Evolutionary conservation across 2,888 invertebrate genomes (phyloP).

Genomic region (Stenolophus ochropezus): DNA sequence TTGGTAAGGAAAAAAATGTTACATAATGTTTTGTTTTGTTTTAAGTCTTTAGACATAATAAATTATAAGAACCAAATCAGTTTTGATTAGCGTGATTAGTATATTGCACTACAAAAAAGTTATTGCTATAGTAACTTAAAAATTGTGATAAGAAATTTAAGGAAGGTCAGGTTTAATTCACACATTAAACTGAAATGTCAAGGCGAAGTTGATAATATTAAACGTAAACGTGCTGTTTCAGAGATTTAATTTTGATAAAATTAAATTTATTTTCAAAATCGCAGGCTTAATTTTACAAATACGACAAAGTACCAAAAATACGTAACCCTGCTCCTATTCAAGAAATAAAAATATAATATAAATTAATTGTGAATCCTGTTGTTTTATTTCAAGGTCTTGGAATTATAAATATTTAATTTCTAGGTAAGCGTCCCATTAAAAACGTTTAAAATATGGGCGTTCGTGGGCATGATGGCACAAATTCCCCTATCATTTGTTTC

Average conservation of each 20-base stretch:
- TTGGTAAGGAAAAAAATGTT: slow-evolving; percentile 79
- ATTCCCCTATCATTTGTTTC: slow-evolving; percentile 93
- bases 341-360: too few species aligned
- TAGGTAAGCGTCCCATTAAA: slow-evolving; percentile 92
- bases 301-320: too few species aligned
- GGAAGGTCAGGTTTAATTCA: slow-evolving; percentile 15
- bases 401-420: slow-evolving; percentile 56
- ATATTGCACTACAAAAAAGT: too few species aligned
- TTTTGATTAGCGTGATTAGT: too few species aligned
- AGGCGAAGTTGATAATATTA: neutral
- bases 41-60: too few species aligned
- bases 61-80: too few species aligned
- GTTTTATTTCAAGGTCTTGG: neutral
- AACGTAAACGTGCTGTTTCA: neutral
- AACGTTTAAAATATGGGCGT: slow-evolving; percentile 98
- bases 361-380: neutral
- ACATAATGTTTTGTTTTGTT: too few species aligned
- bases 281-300: too few species aligned
- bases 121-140: too few species aligned
- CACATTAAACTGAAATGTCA: slow-evolving; percentile 3
- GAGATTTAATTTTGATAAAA: too few species aligned
- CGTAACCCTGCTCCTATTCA: too few species aligned
- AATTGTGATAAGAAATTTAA: neutral
- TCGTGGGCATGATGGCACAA: slow-evolving; percentile 97
- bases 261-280: too few species aligned